A percentile compares a stretch with the other conserved stretches of the same genome.
Evolutionary conservation across 2,797 vertebrate genomes (phyloP).

Genomic region (Gymnopithys bicolor): DNA sequence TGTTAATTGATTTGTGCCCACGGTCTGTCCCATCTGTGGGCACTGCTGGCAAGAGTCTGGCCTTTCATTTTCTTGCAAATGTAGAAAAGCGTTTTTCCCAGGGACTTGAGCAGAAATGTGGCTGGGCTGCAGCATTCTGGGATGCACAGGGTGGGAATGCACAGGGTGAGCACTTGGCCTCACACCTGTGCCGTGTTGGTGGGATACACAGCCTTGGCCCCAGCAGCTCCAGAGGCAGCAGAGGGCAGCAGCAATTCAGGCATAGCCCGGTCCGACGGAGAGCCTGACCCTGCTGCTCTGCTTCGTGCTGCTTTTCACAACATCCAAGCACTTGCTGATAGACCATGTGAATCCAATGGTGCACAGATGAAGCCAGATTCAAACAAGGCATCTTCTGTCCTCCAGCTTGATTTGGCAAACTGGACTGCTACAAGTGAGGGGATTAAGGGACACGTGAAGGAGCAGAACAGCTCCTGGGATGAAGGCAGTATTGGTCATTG

Average conservation of each 20-base stretch:
- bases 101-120: accelerated
- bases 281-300: neutral
- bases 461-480: neutral
- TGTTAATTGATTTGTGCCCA: accelerated
- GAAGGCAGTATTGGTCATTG: neutral
- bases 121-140: neutral
- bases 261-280: neutral
- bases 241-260: neutral
- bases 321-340: neutral
- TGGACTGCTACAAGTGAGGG: neutral
- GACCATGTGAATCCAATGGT: neutral
- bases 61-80: neutral
- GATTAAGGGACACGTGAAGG: neutral
- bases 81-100: neutral
- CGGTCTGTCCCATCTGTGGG: neutral
- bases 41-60: neutral
- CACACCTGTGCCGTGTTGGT: neutral
- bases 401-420: neutral
- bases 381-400: conserved; percentile 18
- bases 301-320: neutral
- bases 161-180: accelerated
- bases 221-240: neutral
- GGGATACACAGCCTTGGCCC: neutral
- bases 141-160: neutral
- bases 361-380: neutral